phyloP scores from a whole-genome alignment of 2,797 vertebrate species.

The Champsocephalus gunnari region DNA sequence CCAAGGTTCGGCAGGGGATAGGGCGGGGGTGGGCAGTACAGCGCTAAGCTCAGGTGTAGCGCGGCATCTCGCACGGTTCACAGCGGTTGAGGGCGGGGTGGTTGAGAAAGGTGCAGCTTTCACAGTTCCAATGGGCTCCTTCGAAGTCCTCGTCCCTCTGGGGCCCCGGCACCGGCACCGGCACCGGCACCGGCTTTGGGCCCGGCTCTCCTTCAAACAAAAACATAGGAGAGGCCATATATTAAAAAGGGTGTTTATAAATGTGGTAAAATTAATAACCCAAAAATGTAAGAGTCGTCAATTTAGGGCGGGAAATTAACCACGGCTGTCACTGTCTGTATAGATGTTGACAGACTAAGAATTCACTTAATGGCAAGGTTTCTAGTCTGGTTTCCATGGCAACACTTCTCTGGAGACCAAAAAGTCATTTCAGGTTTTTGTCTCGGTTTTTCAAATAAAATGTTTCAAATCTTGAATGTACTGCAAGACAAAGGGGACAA shows the following conservation, averaged over 20 bases:
- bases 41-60: slow-evolving; percentile 91
- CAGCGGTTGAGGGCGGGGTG: slow-evolving; percentile 99
- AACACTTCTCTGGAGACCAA: slow-evolving; percentile 30
- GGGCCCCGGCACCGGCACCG: slow-evolving; percentile 75
- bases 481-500: slow-evolving; percentile 3
- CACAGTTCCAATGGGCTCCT: slow-evolving; percentile 98
- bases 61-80: slow-evolving; percentile 99
- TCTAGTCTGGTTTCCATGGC: slow-evolving; percentile 44
- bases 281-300: slow-evolving; percentile 5
- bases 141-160: slow-evolving; percentile 98
- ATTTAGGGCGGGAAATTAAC: slow-evolving; percentile 13
- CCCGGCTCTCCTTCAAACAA: slow-evolving; percentile 81
- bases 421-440: slow-evolving; percentile 19
- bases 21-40: slow-evolving; percentile 55
- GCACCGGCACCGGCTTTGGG: slow-evolving; percentile 81
- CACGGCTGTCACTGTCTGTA: slow-evolving; percentile 25
- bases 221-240: slow-evolving; percentile 4
- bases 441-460: slow-evolving; percentile 31
- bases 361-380: slow-evolving; percentile 20
- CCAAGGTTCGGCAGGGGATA: slow-evolving; percentile 45
- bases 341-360: slow-evolving; percentile 19
- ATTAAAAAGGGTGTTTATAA: background rate
- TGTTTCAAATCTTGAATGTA: slow-evolving; percentile 8
- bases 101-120: slow-evolving; percentile 99
- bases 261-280: background rate